Percentiles rank a stretch among this genome's conserved stretches.
phyloP scores from a whole-genome alignment of 2,797 vertebrate genomes.

The Syngnathus acus region DNA sequence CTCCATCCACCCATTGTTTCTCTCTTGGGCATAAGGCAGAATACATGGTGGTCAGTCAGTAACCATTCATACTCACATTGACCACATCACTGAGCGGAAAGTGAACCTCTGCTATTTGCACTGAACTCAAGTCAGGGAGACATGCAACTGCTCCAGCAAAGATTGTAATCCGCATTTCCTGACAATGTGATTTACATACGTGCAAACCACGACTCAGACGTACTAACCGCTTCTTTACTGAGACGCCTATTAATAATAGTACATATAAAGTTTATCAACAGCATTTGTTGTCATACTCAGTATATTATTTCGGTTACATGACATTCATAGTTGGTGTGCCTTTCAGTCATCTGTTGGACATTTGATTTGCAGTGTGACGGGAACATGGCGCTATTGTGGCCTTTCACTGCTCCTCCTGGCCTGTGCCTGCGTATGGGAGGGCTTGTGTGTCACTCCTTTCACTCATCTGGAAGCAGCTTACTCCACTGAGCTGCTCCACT shows the following conservation, averaged over 20 bases:
- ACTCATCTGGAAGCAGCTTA: slow-evolving; percentile 60
- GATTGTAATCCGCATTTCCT: no score
- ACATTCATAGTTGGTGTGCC: not conserved
- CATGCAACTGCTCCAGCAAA: no score
- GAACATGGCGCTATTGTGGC: slow-evolving; percentile 36
- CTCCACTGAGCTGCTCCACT: slow-evolving; percentile 56
- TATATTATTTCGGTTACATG: not conserved
- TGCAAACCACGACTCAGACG: not conserved
- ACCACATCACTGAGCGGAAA: no score
- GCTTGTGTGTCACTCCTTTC: slow-evolving; percentile 39
- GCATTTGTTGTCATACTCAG: not conserved
- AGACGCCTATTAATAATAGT: not conserved
- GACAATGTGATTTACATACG: no score
- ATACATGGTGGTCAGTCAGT: no score
- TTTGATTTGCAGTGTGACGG: slow-evolving; percentile 18
- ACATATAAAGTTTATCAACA: not conserved
- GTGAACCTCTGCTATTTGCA: no score
- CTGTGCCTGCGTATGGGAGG: slow-evolving; percentile 15
- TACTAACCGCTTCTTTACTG: not conserved
- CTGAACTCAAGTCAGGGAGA: no score
- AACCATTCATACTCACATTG: no score
- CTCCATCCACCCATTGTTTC: no score
- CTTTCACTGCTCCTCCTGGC: slow-evolving; percentile 10
- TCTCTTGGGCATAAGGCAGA: no score
- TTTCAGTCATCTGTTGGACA: slow-evolving; percentile 10